Evolutionary conservation across 2,113 vertebrate species (phyloP), one percentile per base, ranked within the genome.

Genomic region (Acanthochromis polyacanthus): DNA sequence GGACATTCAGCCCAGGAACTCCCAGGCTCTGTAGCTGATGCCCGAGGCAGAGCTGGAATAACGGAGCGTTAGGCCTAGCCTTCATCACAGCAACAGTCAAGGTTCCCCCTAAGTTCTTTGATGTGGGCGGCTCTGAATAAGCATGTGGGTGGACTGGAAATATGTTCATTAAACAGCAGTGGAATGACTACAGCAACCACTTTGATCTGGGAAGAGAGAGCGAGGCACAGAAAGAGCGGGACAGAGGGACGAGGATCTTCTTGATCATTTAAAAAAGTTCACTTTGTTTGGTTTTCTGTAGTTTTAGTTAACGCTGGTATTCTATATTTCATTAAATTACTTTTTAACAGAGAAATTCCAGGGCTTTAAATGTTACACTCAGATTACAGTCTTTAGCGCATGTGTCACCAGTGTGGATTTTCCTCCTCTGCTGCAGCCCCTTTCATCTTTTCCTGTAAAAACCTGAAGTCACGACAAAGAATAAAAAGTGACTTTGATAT

Each of bases 151-250:
- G 89, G 88, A 88, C 83, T 83, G 82, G 86, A 80, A 88, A 90
- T 87, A 84, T 88, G 81, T 91, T 93, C 86, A 82, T 89, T 91
- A 89, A 85, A 84, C 71, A 87, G 81, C n/a, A 78, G 56, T 56
- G 82, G 76, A 84, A 86, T 80, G 63, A 85, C 71, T 84, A 78
- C 71, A 73, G 70, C 32, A 45, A 62, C 63, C 12, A 76, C 88
- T 90, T 85, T 91, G 81, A 91, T 91, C 74, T 68, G 48, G 64
- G 36, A 57, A 73, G 64, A 75, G 53, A 36, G 72, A 67, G 46
- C 15, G 45, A 50, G 15, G 19, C 16, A 56, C 2, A 64, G 51
- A 56, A 40, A 55, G 65, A 48, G 59, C 22, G 43, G 59, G 25
- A 73, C 43, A 61, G 52, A 15, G 51, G 36, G 25, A 56, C 17